A percentile compares a stretch with the other conserved stretches of the same genome.
These are phyloP conservation scores for Drosophila neutralis DNA, from an alignment of 2,888 invertebrate species.

Conservation along the genomic window DNA sequence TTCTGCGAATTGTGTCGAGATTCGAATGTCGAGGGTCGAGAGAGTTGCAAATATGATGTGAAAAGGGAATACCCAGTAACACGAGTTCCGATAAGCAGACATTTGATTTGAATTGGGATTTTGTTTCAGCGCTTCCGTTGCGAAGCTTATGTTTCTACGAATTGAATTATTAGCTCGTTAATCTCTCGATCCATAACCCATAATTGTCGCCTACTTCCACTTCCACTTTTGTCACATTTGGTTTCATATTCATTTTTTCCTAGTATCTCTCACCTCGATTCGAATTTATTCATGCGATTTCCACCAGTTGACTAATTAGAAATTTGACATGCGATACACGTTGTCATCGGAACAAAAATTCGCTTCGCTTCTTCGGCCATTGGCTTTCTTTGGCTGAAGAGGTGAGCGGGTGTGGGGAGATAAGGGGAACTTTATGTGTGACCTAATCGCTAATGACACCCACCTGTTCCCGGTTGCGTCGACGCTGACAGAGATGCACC, in stretches of 20 bases:
- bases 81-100: neutral
- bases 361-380: constrained; percentile 7
- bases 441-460: constrained; percentile 42
- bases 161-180: constrained; percentile 2
- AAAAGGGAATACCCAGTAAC: constrained; percentile 3
- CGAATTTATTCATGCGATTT: constrained; percentile 36
- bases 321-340: constrained; percentile 53
- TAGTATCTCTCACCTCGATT: neutral
- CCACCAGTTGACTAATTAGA: constrained; percentile 45
- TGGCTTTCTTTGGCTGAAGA: neutral
- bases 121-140: constrained; percentile 2
- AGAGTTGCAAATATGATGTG: neutral
- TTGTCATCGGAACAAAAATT: constrained; percentile 5
- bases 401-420: neutral
- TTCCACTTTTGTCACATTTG: neutral
- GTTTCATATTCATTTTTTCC: neutral
- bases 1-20: constrained; percentile 11
- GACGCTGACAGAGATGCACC: constrained; percentile 71
- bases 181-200: neutral
- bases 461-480: constrained; percentile 70
- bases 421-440: neutral
- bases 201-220: constrained; percentile 1
- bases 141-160: constrained; percentile 2
- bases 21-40: neutral
- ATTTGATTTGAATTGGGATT: constrained; percentile 15